phyloP scores from a whole-genome alignment of 2,797 vertebrate species.

The Micromesistius poutassou region DNA sequence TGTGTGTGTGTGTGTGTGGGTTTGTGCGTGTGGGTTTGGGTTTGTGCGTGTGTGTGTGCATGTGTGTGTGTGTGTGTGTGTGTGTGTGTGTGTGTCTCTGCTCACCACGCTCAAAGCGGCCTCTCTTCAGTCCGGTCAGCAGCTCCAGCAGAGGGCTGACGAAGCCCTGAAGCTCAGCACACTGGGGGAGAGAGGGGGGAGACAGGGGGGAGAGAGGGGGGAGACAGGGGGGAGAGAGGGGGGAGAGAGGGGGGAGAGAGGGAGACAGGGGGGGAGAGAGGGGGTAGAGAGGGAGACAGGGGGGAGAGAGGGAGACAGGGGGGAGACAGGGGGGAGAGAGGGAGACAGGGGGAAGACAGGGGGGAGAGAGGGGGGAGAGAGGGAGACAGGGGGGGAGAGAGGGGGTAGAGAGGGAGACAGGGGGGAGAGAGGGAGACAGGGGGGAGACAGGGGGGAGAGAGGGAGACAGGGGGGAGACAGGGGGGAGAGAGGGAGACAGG shows the following conservation, averaged over 20 bases:
- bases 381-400: conserved; percentile 23
- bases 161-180: conserved; percentile 87
- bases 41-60: neutral
- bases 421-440: neutral
- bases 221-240: too few species aligned
- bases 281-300: neutral
- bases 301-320: conserved; percentile 25
- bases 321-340: neutral
- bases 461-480: too few species aligned
- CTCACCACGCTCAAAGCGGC: conserved; percentile 86
- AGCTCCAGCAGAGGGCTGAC: conserved; percentile 83
- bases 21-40: neutral
- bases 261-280: too few species aligned
- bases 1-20: too few species aligned
- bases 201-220: neutral
- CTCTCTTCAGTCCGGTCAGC: conserved; percentile 84
- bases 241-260: too few species aligned
- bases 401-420: neutral
- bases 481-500: neutral
- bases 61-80: neutral
- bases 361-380: too few species aligned
- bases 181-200: conserved; percentile 65
- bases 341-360: too few species aligned
- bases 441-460: too few species aligned
- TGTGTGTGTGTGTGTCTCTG: neutral